Evolutionary conservation across 2,113 vertebrate genomes (phyloP), one percentile per base, ranked within the genome.

Genomic region (Xyliphius kryptos): DNA sequence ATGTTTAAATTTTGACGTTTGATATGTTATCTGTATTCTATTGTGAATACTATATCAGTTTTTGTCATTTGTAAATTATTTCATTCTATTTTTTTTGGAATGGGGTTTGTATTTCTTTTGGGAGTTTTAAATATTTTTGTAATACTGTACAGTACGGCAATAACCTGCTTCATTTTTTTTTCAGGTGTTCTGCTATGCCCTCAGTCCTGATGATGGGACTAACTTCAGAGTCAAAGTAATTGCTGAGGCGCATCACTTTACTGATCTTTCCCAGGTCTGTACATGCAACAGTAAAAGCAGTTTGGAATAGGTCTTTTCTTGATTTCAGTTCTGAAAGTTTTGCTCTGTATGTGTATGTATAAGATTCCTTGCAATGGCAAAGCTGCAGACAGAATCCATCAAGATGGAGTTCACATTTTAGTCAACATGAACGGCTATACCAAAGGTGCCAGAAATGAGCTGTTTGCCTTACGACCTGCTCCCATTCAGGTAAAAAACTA

Each of bases 341-440:
- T 3, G 3, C 58, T 37, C 0, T 5, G 9, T 40, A 0, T 44
- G 2, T 40, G 9, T 26, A 19, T 17, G 12, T 13, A 99, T n/a
- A n/a, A n/a, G 96, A 93, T 95, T 63, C 94, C 95, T 0, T 99
- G 96, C 76, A 99, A 99, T 70, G 95, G 96, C 40, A 99, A 99
- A 81, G 96, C 95, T 68, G 96, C 96, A 38, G 96, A 99, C 80
- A 90, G 93, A 20, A 99, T 99, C 67, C 92, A 97, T 74, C 95
- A 99, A 79, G 96, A 99, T 46, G 96, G 96, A 70, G 77, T 99
- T 69, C 89, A 99, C 76, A 96, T 99, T 68, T 89, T 99, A 61
- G 81, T 99, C 69, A 99, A 99, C 76, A 99, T 98, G 96, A 99
- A 99, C 54, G 96, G 96, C 43, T 99, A 99, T 73, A 99, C 96